These are phyloP conservation scores for Hormiphora californensis DNA, from an alignment of 37 sponge, comb jelly and placozoan species.

Conservation along the genomic window DNA sequence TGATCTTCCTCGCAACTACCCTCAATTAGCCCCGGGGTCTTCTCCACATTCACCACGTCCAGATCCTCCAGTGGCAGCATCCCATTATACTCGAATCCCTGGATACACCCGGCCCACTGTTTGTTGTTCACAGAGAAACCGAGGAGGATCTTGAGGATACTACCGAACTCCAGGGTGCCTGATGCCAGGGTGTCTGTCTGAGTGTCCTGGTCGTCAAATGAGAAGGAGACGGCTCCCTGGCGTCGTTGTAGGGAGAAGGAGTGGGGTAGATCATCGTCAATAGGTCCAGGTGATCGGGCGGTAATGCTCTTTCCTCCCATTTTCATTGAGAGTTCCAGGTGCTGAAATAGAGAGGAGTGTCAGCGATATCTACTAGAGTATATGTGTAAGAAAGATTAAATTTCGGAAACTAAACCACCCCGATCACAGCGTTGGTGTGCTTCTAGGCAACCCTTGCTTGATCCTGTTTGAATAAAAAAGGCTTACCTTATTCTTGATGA, in stretches of 20 bases:
- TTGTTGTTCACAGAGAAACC: constrained; percentile 27
- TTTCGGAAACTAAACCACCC: background rate
- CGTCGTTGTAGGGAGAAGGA: background rate
- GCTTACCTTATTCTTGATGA: constrained; percentile 13
- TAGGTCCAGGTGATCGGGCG: background rate
- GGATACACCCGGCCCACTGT: constrained; percentile 34
- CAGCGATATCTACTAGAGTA: no score
- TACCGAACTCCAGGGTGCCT: constrained; percentile 48
- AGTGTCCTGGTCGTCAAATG: background rate
- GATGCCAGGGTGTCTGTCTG: background rate
- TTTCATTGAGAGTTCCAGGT: constrained; percentile 29
- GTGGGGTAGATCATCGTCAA: constrained; percentile 21
- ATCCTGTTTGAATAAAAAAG: no score
- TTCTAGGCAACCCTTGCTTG: background rate
- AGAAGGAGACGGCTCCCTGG: constrained; percentile 16
- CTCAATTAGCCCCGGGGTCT: constrained; percentile 3
- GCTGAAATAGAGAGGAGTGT: no score
- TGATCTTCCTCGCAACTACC: background rate
- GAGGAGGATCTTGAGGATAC: constrained; percentile 5
- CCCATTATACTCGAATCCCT: constrained; percentile 47
- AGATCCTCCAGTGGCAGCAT: constrained; percentile 12
- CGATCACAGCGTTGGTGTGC: background rate
- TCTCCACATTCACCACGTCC: background rate
- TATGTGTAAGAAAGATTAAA: constrained; percentile 1
- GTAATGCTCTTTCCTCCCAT: constrained; percentile 3